Evolutionary conservation across 1,140 invertebrate genomes (phyloP), one percentile per base, ranked within the genome.

Genomic region (Drosophila burlai): DNA sequence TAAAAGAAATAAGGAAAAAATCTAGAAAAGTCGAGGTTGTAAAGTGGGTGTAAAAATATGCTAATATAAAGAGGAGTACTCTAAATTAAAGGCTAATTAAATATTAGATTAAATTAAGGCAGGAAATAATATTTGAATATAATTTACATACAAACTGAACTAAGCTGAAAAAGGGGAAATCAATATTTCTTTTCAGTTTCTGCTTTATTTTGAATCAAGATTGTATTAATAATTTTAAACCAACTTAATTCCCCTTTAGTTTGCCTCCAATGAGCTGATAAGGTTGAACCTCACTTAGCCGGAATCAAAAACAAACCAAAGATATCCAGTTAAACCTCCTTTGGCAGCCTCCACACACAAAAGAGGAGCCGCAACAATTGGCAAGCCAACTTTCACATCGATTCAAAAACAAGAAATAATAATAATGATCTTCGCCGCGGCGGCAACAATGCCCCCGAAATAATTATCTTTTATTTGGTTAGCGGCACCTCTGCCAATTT

Each of bases 311-410:
- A 7, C 47, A 40, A 54, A 46, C 31, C 38, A 46, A 31, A 64
- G 40, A 40, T 34, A 75, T 54, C 49, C 71, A 75, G 49, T 75
- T 75, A 57, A 75, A 64, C 60, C 60, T 75, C 59, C 60, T 75
- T 43, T 24, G 36, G 45, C 55, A 31, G 38, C 49, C 2, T 34
- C n/a, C 49, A 29, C 2, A 24, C 24, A 52, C 71, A 52, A 73
- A 73, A 61, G 46, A 61, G 68, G 38, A 69, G 65, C 50, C 36
- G 68, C 40, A 47, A 60, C 73, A 61, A 77, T 77, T 76, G 75
- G 74, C 76, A 40, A 52, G 64, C 63, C 74, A 79, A 79, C 76
- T 79, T 79, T 79, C 76, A 79, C 76, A 72, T 79, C 61, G 76
- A 72, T 79, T 78, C 59, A 64, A 46, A 49, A 63, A 54, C 38